Evolutionary conservation across 2,113 vertebrate species (phyloP), one percentile per base, ranked within the genome.

Genomic region (Podiceps cristatus): DNA sequence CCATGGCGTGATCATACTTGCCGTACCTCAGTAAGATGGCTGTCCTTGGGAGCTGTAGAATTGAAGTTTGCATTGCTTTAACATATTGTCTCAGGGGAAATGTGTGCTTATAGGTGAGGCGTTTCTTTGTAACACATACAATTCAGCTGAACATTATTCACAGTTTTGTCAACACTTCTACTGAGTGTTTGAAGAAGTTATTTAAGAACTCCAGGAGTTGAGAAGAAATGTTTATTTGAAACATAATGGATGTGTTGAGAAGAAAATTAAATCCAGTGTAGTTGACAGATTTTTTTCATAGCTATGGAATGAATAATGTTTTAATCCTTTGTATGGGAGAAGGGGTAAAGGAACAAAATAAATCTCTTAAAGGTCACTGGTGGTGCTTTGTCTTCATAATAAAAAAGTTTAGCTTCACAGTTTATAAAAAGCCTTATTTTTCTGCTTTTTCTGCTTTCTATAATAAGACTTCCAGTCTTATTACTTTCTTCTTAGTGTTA

Each of bases 321-420:
- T 89, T 90, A 95, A 95, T 94, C 35, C 62, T 85, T 91, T 58
- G 19, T 42, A 37, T 5, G 5, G 50, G 67, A 87, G 83, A 91
- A 85, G 0, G 11, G 13, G 35, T 44, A 27, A 96, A 40, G 53
- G 75, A 94, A 92, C n/a, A 82, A 91, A 96, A 94, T 88, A 95
- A 93, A 94, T 95, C 78, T 92, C 50, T 67, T n/a, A 89, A 73
- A 92, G 82, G 76, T 95, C 80, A 60, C 69, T 82, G 76, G 76
- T 75, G 73, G 84, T 93, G 19, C 66, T 96, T 96, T 96, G 71
- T 97, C 92, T 95, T 93, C 76, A 76, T 86, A 88, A 77, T 13
- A 71, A 95, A 93, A 72, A 81, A 55, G 44, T 89, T 95, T 69
- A 73, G 27, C 35, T 42, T 94, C 60, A 67, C 29, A 71, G n/a